Conservation (phyloP, 2,113 vertebrate species). For the Lophotis ruficrista region DNA sequence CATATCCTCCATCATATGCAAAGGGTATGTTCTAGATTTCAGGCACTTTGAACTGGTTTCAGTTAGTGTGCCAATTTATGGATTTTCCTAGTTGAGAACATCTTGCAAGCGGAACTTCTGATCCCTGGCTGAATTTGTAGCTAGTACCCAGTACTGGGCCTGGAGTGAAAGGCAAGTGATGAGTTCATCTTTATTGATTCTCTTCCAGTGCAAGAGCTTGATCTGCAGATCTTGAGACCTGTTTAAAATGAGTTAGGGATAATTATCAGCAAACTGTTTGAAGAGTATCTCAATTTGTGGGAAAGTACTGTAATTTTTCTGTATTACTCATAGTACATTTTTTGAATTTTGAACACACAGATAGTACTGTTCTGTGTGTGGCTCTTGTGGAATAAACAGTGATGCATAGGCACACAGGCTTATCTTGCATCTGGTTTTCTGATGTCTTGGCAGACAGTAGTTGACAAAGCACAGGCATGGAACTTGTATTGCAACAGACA, state of each 20-base stretch:
- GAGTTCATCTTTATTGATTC: neutral
- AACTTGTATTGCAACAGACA: neutral
- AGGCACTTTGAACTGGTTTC: neutral
- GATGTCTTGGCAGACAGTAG: neutral
- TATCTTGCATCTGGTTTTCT: conserved; percentile 29
- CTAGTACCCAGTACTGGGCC: neutral
- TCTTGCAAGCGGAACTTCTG: neutral
- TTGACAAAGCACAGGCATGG: neutral
- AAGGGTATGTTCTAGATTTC: neutral
- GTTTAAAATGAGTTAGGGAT: neutral
- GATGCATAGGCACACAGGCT: neutral
- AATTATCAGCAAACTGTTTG: neutral
- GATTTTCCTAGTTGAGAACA: neutral
- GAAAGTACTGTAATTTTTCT: neutral
- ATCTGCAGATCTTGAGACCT: neutral
- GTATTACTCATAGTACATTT: neutral
- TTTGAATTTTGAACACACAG: neutral
- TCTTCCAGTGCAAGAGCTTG: neutral
- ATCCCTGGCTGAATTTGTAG: neutral
- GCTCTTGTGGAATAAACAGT: neutral
- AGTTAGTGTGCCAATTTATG: neutral
- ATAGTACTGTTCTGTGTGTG: neutral
- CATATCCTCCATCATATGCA: neutral
- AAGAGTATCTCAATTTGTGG: neutral
- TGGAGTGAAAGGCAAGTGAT: neutral